These are phyloP conservation scores for Belonocnema kinseyi DNA, from an alignment of 1,140 invertebrate genomes.

Conservation along the genomic window DNA sequence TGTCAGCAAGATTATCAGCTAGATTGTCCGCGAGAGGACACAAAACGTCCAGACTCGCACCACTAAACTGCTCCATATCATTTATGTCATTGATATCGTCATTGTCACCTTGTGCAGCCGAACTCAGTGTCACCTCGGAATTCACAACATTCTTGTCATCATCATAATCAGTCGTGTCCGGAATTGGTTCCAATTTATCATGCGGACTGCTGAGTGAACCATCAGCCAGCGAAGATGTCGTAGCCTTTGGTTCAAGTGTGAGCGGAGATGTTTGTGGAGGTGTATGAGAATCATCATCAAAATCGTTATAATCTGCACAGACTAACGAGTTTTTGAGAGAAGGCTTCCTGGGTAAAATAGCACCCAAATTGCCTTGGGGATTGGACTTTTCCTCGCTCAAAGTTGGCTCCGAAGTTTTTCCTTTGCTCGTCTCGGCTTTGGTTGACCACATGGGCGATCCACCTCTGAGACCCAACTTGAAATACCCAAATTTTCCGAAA, in stretches of 20 bases:
- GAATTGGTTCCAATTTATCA: constrained; percentile 67
- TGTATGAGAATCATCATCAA: constrained; percentile 79
- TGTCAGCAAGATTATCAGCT: constrained; percentile 64
- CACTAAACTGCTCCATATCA: constrained; percentile 78
- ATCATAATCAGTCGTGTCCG: constrained; percentile 79
- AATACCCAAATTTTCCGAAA: constrained; percentile 77
- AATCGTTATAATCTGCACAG: constrained; percentile 80
- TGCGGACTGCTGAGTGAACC: constrained; percentile 60
- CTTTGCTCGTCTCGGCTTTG: constrained; percentile 70
- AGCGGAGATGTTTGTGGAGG: constrained; percentile 78
- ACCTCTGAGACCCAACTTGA: constrained; percentile 81
- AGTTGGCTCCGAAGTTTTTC: constrained; percentile 70
- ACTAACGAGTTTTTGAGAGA: constrained; percentile 76
- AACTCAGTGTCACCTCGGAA: constrained; percentile 78
- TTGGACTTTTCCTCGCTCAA: constrained; percentile 70
- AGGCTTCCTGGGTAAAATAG: constrained; percentile 73
- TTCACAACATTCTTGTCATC: constrained; percentile 79
- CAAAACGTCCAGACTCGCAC: constrained; percentile 76
- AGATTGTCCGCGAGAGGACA: constrained; percentile 73
- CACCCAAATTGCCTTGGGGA: constrained; percentile 61
- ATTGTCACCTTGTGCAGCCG: constrained; percentile 77
- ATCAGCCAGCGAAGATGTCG: constrained; percentile 53
- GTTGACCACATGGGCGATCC: constrained; percentile 84
- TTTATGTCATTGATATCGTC: constrained; percentile 79
- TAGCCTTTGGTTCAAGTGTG: constrained; percentile 57